Evolutionary conservation across 2,888 invertebrate genomes (phyloP).

Genomic region (Napeogenes inachia): DNA sequence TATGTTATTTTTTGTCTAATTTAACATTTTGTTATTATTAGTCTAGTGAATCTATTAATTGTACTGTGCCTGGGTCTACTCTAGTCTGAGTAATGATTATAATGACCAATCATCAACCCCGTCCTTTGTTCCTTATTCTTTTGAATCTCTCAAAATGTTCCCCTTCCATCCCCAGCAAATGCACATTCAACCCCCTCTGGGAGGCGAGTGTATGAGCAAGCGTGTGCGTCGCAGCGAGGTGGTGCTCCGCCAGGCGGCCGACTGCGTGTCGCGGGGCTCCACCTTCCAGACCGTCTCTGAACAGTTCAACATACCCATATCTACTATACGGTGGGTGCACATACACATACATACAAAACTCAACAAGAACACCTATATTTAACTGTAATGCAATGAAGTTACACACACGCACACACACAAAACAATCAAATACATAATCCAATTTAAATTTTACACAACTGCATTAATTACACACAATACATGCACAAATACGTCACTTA

Average conservation of each 20-base stretch:
- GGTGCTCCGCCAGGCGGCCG: conserved; percentile 87
- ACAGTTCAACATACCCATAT: conserved; percentile 91
- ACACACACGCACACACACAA: too few species aligned
- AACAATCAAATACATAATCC: too few species aligned
- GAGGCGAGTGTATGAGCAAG: conserved; percentile 61
- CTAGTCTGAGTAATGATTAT: too few species aligned
- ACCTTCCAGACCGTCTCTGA: conserved; percentile 93
- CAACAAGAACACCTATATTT: neutral
- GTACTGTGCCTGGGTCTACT: too few species aligned
- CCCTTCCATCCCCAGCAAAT: neutral
- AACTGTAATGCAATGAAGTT: too few species aligned
- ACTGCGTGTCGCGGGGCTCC: conserved; percentile 90
- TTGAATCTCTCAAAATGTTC: neutral
- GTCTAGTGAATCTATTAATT: too few species aligned
- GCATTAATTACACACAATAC: too few species aligned
- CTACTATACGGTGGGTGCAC: conserved; percentile 81
- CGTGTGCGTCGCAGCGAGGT: conserved; percentile 86
- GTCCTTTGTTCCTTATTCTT: too few species aligned
- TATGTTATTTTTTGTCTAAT: too few species aligned
- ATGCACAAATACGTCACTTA: too few species aligned
- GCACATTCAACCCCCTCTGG: conserved; percentile 34
- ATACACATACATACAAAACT: neutral
- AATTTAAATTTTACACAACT: too few species aligned
- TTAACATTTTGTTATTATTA: neutral
- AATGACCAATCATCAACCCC: too few species aligned